Base-by-base conservation (phyloP, 2,888 invertebrate genomes). In the Palloptera scutellata region DNA sequence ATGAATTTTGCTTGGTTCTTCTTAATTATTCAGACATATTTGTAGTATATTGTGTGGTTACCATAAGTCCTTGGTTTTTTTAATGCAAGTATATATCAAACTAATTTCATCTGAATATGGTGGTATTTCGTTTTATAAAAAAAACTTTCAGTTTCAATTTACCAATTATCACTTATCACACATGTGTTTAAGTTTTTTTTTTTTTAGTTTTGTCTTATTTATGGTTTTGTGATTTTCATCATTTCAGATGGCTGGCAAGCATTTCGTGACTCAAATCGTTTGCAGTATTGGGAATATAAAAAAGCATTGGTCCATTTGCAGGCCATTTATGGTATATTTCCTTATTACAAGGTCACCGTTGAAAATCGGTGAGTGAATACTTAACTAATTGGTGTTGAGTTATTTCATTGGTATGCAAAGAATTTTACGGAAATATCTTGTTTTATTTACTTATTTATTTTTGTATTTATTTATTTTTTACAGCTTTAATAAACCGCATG, bases 221-320 rank as follows among this genome's bases (percentile, higher is more conserved):
- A 55, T 41, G 53, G 20, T 63, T 55, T n/a, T n/a, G n/a, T n/a
- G n/a, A n/a, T 63, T 51, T 42, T 62, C 30, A 48, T 54, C 11
- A 11, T 79, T 79, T 20, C 72, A 84, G 83, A 80, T 70, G 82
- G 80, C 67, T 84, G 83, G 83, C 82, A 82, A 68, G 83, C 82
- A 1, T 78, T 83, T 42, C 71, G 78, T 10, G 79, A 79, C 43
- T 71, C 76, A 0, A 79, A 78, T 70, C 79, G 79, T 1, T 67
- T 83, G 17, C 81, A 79, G 61, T 73, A 75, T 66, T 84, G 84
- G 84, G 81, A 83, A 10, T 78, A 82, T 59, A 79, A 76, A 62
- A 79, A 75, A 61, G 82, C 83, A 0, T 70, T 84, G 68, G 80
- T 80, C 2, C 78, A 79, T 66, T 69, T 83, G 43, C 84, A 84